A percentile compares a stretch with the other conserved stretches of the same genome.
Conservation (phyloP, 2,888 invertebrate genomes). For the Himalopsyche kuldschensis region DNA sequence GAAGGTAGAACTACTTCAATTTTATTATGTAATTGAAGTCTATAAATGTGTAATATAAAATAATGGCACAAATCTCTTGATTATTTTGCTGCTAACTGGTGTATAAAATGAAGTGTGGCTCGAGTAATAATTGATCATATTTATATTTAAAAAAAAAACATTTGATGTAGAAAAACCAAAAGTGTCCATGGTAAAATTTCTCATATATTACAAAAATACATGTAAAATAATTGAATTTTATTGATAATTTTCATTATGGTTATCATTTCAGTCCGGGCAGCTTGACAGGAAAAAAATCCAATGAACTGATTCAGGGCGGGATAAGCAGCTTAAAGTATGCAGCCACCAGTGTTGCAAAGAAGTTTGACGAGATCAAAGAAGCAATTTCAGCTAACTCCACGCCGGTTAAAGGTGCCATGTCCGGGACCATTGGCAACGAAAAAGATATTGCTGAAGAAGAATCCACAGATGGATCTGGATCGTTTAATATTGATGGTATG, state of each 20-base stretch:
- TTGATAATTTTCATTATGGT: not conserved
- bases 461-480: constrained; percentile 55
- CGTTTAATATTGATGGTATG: constrained; percentile 57
- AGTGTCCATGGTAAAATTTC: too few relatives aligned
- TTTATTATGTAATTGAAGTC: too few relatives aligned
- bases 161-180: too few relatives aligned
- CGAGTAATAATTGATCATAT: too few relatives aligned
- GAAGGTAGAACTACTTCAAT: too few relatives aligned
- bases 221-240: too few relatives aligned
- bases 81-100: too few relatives aligned
- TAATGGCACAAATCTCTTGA: too few relatives aligned
- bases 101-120: too few relatives aligned
- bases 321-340: constrained; percentile 85
- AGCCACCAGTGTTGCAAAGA: constrained; percentile 82
- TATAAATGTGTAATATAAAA: too few relatives aligned
- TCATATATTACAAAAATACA: too few relatives aligned
- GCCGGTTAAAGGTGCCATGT: constrained; percentile 68
- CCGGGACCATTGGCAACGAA: constrained; percentile 56
- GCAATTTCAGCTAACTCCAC: constrained; percentile 87
- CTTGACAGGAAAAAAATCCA: constrained; percentile 84
- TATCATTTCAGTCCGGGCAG: constrained; percentile 67
- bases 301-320: constrained; percentile 83
- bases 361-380: constrained; percentile 89
- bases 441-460: constrained; percentile 54
- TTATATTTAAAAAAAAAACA: too few relatives aligned